Evolutionary conservation across 2,888 invertebrate species (phyloP).

Genomic region (Cartodere bifasciata): DNA sequence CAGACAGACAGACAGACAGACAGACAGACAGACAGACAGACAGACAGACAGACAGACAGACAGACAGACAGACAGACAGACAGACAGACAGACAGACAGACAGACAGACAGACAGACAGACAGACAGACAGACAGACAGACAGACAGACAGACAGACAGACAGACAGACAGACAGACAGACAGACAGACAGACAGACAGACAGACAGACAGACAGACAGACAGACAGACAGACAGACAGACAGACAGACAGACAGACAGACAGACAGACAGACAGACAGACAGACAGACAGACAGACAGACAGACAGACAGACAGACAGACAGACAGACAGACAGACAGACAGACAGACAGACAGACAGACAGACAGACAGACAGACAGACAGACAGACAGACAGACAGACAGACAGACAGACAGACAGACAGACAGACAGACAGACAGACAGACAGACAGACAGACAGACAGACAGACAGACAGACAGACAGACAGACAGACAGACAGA

Average conservation of each 20-base stretch:
- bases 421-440: slow-evolving; percentile 2
- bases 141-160: slow-evolving; percentile 2
- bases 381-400: slow-evolving; percentile 2
- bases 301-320: slow-evolving; percentile 2
- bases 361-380: slow-evolving; percentile 2
- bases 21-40: slow-evolving; percentile 2
- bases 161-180: slow-evolving; percentile 2
- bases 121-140: slow-evolving; percentile 2
- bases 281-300: slow-evolving; percentile 2
- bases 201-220: slow-evolving; percentile 2
- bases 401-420: slow-evolving; percentile 2
- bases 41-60: slow-evolving; percentile 2
- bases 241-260: slow-evolving; percentile 2
- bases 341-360: slow-evolving; percentile 2
- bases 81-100: slow-evolving; percentile 2
- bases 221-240: slow-evolving; percentile 2
- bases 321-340: slow-evolving; percentile 2
- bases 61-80: slow-evolving; percentile 2
- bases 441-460: slow-evolving; percentile 2
- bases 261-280: slow-evolving; percentile 2
- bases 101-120: slow-evolving; percentile 2
- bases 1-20: slow-evolving; percentile 2
- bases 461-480: slow-evolving; percentile 2
- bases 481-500: slow-evolving; percentile 2
- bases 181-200: slow-evolving; percentile 2